Evolutionary conservation across 92 coral and sea anemone species (phyloP).

Genomic region (Actinostola sp.): DNA sequence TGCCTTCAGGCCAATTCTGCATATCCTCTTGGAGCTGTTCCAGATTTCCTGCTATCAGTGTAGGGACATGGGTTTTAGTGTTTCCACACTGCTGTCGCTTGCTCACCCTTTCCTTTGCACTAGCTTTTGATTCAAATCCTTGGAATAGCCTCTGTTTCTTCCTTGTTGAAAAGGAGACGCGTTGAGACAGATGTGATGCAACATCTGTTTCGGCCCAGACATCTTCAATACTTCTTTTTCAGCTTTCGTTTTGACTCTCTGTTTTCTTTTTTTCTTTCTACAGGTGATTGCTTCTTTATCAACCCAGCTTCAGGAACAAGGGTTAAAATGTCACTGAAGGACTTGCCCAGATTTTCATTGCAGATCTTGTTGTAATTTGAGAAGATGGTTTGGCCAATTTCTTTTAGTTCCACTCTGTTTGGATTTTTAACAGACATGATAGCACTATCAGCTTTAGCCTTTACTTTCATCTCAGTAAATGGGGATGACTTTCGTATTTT

Average conservation of each 20-base stretch:
- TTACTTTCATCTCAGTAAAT: not conserved
- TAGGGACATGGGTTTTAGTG: not conserved
- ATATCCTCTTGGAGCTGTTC: not conserved
- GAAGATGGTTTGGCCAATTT: not conserved
- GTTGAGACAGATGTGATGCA: slow-evolving; percentile 1
- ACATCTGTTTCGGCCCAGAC: not conserved
- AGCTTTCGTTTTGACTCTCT: not conserved
- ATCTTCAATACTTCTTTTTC: not conserved
- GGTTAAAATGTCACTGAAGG: slow-evolving; percentile 1
- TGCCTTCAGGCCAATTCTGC: not conserved
- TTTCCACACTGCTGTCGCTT: too few species aligned
- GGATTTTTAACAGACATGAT: not conserved
- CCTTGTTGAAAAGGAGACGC: not conserved
- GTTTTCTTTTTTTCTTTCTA: slow-evolving; percentile 10
- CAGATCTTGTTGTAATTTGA: too few species aligned
- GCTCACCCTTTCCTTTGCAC: not conserved
- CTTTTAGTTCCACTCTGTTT: not conserved
- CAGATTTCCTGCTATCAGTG: not conserved
- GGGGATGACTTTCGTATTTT: not conserved
- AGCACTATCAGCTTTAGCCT: not conserved
- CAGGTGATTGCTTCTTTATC: slow-evolving; percentile 4
- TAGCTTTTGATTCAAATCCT: not conserved
- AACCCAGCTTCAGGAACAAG: slow-evolving; percentile 13
- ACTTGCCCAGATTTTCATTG: slow-evolving; percentile 4
- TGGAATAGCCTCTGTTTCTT: not conserved